Base-by-base conservation (phyloP, 2,888 invertebrate species). In the Polyommatus icarus region DNA sequence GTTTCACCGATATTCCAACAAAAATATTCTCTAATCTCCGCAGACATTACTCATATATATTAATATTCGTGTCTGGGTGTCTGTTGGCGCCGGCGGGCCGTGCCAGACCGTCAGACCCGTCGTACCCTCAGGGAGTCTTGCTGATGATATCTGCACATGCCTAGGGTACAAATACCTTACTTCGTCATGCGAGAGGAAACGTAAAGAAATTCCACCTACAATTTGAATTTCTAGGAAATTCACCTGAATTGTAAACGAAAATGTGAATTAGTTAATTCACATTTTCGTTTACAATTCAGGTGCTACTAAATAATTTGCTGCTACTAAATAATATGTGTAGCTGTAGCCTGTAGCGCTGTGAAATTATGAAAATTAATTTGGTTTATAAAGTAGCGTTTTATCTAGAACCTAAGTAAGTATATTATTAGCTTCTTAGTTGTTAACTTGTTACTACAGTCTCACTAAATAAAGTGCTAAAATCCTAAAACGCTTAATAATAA, bases 31-130 rank as follows among this genome's bases (percentile, higher is more conserved):
- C 20, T 61, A 61, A 61, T 61, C 61, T 61, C 61, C 61, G 29
- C 67, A 18, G 67, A 29, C 67, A 67, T 67, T 67, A 67, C 29
- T 67, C 67, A 67, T 67, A 29, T 67, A 61, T 67, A 67, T 67
- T 67, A 67, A 67, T 67, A 67, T 67, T 67, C 67, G 15, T 67
- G 67, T 67, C 67, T 67, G 59, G 59, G n/a, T 59, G 29, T 29
- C 12, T 29, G 29, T 67, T 20, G 67, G 67, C 67, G 67, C 67
- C 67, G 67, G 67, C 67, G 67, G 67, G 67, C 67, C 67, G 67
- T 15, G 67, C 67, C 67, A 67, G 67, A 67, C 29, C 29, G 61
- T 12, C 61, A 61, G 24, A 12, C 61, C 24, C 61, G 24, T 46
- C 46, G 54, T 54, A 54, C 54, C 54, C 54, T 54, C 54, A 10